Evolutionary conservation across 2,888 invertebrate species (phyloP).

Genomic region (Cryptophagus acutangulus): DNA sequence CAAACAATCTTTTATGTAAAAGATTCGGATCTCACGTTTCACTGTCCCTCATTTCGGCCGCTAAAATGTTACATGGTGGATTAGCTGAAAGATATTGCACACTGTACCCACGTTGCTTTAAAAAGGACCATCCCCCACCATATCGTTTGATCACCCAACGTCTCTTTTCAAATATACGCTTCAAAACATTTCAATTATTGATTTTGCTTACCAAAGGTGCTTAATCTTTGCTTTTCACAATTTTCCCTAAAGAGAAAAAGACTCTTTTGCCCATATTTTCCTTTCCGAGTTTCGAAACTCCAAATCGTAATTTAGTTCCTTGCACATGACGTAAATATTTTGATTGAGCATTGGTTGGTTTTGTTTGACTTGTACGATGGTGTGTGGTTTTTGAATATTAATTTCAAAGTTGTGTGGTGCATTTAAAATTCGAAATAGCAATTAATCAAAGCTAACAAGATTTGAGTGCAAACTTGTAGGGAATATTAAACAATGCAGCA

Average conservation of each 20-base stretch:
- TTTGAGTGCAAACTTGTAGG: conserved; percentile 5
- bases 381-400: conserved; percentile 7
- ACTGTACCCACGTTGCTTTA: conserved; percentile 15
- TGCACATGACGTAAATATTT: too few species aligned
- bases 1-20: conserved; percentile 32
- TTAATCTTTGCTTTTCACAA: too few species aligned
- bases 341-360: too few species aligned
- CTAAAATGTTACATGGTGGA: conserved; percentile 29
- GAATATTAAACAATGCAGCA: conserved; percentile 9
- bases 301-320: too few species aligned
- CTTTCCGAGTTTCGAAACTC: too few species aligned
- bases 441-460: conserved; percentile 9
- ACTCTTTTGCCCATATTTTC: too few species aligned
- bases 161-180: conserved; percentile 5
- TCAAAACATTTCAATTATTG: conserved; percentile 1
- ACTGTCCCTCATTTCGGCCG: conserved; percentile 29
- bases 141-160: conserved; percentile 19
- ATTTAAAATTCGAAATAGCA: conserved; percentile 8
- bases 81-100: conserved; percentile 29
- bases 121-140: conserved; percentile 17
- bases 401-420: conserved; percentile 6
- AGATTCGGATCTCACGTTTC: conserved; percentile 29
- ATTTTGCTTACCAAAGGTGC: background rate
- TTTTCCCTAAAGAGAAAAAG: too few species aligned
- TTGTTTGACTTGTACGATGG: too few species aligned